These are phyloP conservation scores for Aspidapion aeneum DNA, from an alignment of 2,888 invertebrate genomes.

Conservation along the genomic window DNA sequence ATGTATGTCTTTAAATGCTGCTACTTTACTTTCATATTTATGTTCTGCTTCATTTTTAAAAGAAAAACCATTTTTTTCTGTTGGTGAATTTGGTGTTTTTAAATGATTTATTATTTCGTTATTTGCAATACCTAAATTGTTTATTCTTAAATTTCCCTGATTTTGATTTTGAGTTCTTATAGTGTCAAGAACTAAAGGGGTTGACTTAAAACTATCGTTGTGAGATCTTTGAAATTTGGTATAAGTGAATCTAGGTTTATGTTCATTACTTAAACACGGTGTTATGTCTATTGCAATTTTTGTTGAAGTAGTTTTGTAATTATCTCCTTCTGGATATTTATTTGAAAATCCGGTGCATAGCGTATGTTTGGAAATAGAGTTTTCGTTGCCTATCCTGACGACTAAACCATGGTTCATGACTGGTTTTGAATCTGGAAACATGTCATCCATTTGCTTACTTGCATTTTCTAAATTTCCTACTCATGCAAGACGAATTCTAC, in stretches of 20 bases:
- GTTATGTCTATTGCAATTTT: constrained; percentile 50
- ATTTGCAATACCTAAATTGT: no score
- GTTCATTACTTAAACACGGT: constrained; percentile 34
- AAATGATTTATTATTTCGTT: no score
- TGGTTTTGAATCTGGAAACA: constrained; percentile 43
- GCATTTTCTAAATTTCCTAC: neutral
- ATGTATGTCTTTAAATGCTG: neutral
- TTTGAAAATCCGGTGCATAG: constrained; percentile 46
- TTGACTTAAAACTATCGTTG: constrained; percentile 46
- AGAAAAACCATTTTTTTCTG: neutral
- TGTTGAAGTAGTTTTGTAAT: constrained; percentile 45
- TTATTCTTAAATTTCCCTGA: constrained; percentile 9
- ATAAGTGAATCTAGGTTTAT: constrained; percentile 29
- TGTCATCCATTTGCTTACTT: neutral
- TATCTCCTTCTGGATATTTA: constrained; percentile 35
- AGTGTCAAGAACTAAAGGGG: constrained; percentile 48
- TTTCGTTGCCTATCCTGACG: constrained; percentile 46
- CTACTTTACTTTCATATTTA: neutral
- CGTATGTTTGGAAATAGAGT: constrained; percentile 42
- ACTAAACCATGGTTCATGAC: constrained; percentile 48
- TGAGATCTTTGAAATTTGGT: constrained; percentile 38
- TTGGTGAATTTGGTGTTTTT: neutral
- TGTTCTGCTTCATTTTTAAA: neutral
- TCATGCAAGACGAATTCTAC: neutral
- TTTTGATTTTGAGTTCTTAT: constrained; percentile 35